Percentiles rank a stretch among this genome's conserved stretches.
Conservation (phyloP, 2,888 invertebrate species). For the Amphipoea lucens region DNA sequence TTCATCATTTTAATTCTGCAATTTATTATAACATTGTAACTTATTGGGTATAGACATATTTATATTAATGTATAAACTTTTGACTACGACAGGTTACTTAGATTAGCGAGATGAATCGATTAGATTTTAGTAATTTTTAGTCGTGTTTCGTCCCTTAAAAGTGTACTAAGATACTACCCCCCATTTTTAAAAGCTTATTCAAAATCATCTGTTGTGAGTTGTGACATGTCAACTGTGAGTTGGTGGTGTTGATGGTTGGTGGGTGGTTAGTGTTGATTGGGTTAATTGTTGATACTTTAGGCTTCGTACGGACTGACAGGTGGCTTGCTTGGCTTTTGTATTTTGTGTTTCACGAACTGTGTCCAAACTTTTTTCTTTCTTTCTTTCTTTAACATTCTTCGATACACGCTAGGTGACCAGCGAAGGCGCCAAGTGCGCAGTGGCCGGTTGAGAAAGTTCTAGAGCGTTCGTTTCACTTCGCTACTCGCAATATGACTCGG, state of each 20-base stretch:
- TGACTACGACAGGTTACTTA: slow-evolving; percentile 12
- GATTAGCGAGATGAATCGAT: slow-evolving; percentile 8
- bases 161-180: not conserved
- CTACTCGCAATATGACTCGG: too few species aligned
- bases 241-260: not conserved
- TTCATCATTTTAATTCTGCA: slow-evolving; percentile 16
- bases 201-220: not conserved
- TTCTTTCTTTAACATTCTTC: too few species aligned
- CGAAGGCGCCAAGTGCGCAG: not conserved
- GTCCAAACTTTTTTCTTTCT: too few species aligned
- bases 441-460: not conserved
- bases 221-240: not conserved
- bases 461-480: too few species aligned
- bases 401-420: not conserved
- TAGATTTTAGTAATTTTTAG: not conserved
- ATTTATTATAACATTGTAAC: not conserved
- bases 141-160: slow-evolving; percentile 3
- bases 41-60: slow-evolving; percentile 24
- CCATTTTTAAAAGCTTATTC: not conserved
- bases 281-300: not conserved
- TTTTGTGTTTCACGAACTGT: too few species aligned
- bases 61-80: slow-evolving; percentile 30
- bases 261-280: not conserved
- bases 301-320: too few species aligned
- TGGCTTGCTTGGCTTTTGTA: too few species aligned